Evolutionary conservation across 2,113 vertebrate species (phyloP), one percentile per base, ranked within the genome.

Genomic region (Sinocyclocheilus grahami): DNA sequence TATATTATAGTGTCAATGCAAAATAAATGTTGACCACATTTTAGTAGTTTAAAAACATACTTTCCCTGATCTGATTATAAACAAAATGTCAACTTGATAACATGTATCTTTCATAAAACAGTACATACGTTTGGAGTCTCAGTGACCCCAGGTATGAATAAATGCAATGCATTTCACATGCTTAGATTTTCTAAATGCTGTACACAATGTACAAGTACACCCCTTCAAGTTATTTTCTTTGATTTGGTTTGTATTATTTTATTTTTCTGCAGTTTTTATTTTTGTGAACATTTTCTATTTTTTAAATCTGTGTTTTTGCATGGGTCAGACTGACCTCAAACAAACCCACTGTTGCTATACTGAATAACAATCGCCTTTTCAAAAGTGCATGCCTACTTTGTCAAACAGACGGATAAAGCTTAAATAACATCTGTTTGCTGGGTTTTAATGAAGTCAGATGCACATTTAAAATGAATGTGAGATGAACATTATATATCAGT

Each of bases 401-500:
- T n/a, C 67, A 37, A 71, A 71, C 67, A 37, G 67, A 71, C 16
- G 5, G 67, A 71, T 71, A 71, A 71, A 37, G 67, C 67, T 71
- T 37, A 8, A 37, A 33, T 37, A 71, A 10, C 33, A 71, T 71
- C 67, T 37, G 65, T 33, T 33, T 69, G 5, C 65, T 14, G 6
- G 27, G 14, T 33, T 69, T 69, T 69, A 27, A 33, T 69, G 27
- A 69, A 16, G 65, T 71, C 67, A 37, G 30, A 37, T 71, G 33
- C 3, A 8, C 7, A 71, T 71, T 55, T 55, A 55, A 55, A 71
- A 16, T 37, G 9, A 74, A 37, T 83, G 4, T 33, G 18, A 12
- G 48, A 18, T 22, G 20, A 39, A 74, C 42, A n/a, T n/a, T 74
- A 46, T 46, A 3, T 42, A 39, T 75, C 22, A 3, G 39, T 46